Evolutionary conservation across 2,113 vertebrate species (phyloP).

Genomic region (Setophaga petechia): DNA sequence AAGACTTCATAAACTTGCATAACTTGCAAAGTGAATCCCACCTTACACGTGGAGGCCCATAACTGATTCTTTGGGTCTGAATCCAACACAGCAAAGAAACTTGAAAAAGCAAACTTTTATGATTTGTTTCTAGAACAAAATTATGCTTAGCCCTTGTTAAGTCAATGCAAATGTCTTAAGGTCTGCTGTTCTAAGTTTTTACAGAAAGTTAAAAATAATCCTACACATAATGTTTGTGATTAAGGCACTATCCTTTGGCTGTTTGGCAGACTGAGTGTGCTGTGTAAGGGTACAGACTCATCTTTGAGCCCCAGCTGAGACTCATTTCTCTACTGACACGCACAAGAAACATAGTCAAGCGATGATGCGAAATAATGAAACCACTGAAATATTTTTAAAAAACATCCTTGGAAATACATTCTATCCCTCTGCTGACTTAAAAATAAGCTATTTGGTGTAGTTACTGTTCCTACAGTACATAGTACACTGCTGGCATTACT

Average conservation of each 20-base stretch:
- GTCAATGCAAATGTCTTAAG: background rate
- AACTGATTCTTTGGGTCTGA: background rate
- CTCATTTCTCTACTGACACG: background rate
- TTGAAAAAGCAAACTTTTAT: background rate
- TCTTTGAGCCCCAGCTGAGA: background rate
- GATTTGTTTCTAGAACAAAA: background rate
- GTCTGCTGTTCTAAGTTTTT: background rate
- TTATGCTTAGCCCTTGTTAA: background rate
- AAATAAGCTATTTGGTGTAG: background rate
- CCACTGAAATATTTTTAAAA: background rate
- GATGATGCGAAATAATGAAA: background rate
- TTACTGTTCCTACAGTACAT: background rate
- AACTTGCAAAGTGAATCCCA: background rate
- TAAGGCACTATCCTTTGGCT: background rate
- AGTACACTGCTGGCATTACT: background rate
- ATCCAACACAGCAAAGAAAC: background rate
- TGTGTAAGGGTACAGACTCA: background rate
- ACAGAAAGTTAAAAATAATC: background rate
- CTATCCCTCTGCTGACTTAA: background rate
- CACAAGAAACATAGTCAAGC: background rate
- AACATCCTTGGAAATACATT: background rate
- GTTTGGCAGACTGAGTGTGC: background rate
- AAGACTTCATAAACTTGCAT: background rate
- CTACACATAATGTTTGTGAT: background rate
- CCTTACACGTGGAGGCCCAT: rapidly evolving